Conservation (phyloP, 2,797 vertebrate genomes). For the Rousettus madagascariensis region DNA sequence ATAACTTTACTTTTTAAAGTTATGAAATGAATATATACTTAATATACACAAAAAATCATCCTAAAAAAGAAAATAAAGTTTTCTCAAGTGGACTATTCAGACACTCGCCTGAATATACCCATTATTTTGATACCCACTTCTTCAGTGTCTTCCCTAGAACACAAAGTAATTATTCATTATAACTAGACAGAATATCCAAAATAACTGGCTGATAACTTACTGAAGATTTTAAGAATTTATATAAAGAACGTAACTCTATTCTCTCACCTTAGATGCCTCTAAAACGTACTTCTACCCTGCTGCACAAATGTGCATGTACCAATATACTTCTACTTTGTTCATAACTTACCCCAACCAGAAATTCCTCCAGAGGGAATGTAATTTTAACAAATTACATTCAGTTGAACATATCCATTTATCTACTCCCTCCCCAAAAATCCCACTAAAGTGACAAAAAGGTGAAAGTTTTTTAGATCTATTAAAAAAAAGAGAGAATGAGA, state of each 20-base stretch:
- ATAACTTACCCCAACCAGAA: neutral
- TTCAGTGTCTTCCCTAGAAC: neutral
- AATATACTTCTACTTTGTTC: neutral
- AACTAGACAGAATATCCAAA: neutral
- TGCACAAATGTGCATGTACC: neutral
- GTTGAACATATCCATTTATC: neutral
- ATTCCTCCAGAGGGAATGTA: neutral
- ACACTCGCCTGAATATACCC: neutral
- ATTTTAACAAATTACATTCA: conserved; percentile 17
- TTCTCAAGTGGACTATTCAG: neutral
- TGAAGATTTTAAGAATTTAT: neutral
- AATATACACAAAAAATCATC: neutral
- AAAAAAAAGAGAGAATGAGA: neutral
- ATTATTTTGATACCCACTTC: neutral
- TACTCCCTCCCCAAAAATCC: neutral
- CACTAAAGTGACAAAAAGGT: neutral
- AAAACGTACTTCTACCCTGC: neutral
- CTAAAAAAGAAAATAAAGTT: conserved; percentile 16
- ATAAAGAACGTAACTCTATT: neutral
- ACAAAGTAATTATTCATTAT: neutral
- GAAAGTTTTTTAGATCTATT: neutral
- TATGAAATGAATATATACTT: conserved; percentile 1
- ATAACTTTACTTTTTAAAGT: neutral
- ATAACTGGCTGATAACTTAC: neutral
- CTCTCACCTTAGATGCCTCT: neutral